Base-by-base conservation (phyloP, 2,888 invertebrate species). In the Tetanocera ferruginea region DNA sequence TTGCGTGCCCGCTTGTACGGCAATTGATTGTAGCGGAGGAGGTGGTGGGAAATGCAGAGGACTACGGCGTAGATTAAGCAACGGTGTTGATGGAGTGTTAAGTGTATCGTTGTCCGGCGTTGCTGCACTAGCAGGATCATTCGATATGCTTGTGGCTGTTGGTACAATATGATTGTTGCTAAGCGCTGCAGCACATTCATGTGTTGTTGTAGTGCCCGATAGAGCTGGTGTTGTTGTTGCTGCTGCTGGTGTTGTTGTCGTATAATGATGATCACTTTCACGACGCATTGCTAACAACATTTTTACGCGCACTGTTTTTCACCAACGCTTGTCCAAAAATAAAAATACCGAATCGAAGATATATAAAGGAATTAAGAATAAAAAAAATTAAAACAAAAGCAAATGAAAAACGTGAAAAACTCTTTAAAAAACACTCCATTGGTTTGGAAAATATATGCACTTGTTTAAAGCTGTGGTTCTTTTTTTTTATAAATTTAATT, bases 231-330 rank as follows among this genome's bases (percentile, higher is more conserved):
- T 34, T 77, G 74, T 43, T 73, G 79, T 25, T 82, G 83, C 62
- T 78, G 83, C 57, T 75, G 77, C 72, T 64, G 80, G 34, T 64
- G 79, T 52, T 77, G 76, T 55, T 76, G 80, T 64, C 34, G 81
- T 17, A 66, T 82, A 74, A 64, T 85, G 85, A 91, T 92, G 92
- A 91, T 93, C 93, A 92, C 92, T 93, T 92, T 93, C 93, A 90
- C 93, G 93, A 91, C 94, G 93, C 94, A 94, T 94, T 91, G 94
- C 93, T 91, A 94, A 91, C 93, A 93, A 87, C 89, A 89, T 89
- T 86, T 88, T 89, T 84, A 83, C 81, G 79, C 78, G 81, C 71
- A 79, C 82, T 81, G 67, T 52, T 80, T 64, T 60, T 66, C 64
- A 78, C 28, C 71, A 79, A 67, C 43, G n/a, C 74, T 60, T 64